A percentile compares a stretch with the other conserved stretches of the same genome.
These are phyloP conservation scores for Agapornis roseicollis DNA, from an alignment of 2,113 vertebrate species.

Conservation along the genomic window DNA sequence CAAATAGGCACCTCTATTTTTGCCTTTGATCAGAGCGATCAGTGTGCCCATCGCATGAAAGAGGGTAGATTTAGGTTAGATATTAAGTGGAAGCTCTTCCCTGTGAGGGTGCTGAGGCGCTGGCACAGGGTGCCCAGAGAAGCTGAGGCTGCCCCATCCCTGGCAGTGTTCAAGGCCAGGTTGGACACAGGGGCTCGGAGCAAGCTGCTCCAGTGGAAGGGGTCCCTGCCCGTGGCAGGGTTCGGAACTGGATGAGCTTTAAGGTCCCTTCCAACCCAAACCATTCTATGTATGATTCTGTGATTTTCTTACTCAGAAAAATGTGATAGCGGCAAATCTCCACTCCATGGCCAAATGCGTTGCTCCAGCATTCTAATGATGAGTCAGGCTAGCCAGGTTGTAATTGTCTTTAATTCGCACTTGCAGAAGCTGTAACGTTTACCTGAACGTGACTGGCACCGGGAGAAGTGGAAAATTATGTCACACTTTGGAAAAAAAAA, in stretches of 20 bases:
- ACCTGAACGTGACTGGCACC: conserved; percentile 10
- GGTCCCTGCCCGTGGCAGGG: not conserved
- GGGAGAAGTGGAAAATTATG: conserved; percentile 34
- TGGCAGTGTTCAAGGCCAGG: not conserved
- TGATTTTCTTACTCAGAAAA: not conserved
- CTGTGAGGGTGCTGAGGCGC: not conserved
- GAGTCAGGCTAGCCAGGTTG: conserved; percentile 30
- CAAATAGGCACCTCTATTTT: not conserved
- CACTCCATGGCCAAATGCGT: not conserved
- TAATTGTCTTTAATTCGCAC: conserved; percentile 59
- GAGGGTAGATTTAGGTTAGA: not conserved
- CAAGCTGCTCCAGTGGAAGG: not conserved
- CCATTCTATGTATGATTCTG: not conserved
- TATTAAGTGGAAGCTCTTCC: not conserved
- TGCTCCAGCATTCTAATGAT: conserved; percentile 46
- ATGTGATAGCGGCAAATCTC: not conserved
- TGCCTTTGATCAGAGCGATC: not conserved
- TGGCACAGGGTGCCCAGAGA: not conserved
- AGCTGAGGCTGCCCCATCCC: not conserved
- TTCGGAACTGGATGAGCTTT: not conserved
- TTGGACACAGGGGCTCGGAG: not conserved
- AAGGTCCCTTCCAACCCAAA: not conserved
- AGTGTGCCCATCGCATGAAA: not conserved
- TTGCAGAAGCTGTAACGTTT: conserved; percentile 46
- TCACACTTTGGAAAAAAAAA: not conserved